Evolutionary conservation across 1,140 invertebrate species (phyloP).

Genomic region (Charaxes varanes): DNA sequence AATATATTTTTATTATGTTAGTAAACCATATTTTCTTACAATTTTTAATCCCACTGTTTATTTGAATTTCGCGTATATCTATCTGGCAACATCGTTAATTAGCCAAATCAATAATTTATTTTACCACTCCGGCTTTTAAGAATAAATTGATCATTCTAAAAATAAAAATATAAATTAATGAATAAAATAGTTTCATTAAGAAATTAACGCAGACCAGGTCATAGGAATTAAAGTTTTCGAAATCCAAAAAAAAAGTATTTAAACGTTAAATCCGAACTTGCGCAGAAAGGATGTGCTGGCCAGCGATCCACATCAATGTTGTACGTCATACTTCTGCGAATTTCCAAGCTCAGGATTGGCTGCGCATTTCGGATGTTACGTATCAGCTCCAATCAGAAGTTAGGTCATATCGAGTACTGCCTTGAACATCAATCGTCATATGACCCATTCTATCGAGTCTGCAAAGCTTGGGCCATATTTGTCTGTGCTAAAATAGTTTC

Average conservation of each 20-base stretch:
- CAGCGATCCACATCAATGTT: conserved; percentile 72
- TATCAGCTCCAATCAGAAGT: conserved; percentile 64
- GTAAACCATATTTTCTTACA: neutral
- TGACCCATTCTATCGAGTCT: conserved; percentile 77
- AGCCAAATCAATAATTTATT: conserved; percentile 6
- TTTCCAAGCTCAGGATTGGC: conserved; percentile 63
- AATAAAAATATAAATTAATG: neutral
- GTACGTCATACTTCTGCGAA: conserved; percentile 60
- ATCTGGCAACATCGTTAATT: neutral
- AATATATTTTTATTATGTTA: too few species aligned
- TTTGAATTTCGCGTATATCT: conserved; percentile 12
- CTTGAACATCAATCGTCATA: conserved; percentile 78
- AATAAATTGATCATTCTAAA: too few species aligned
- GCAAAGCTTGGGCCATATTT: conserved; percentile 81
- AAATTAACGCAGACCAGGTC: neutral
- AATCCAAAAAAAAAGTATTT: conserved; percentile 32
- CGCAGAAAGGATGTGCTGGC: conserved; percentile 62
- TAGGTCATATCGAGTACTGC: conserved; percentile 67
- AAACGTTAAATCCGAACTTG: conserved; percentile 45
- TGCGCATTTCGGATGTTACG: conserved; percentile 66
- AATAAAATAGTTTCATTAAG: conserved; percentile 2
- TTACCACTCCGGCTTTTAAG: neutral
- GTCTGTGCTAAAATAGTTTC: conserved; percentile 81
- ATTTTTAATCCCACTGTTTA: neutral
- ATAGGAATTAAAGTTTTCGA: neutral